phyloP scores from a whole-genome alignment of 1,140 invertebrate genomes.

The Bactericera cockerelli region DNA sequence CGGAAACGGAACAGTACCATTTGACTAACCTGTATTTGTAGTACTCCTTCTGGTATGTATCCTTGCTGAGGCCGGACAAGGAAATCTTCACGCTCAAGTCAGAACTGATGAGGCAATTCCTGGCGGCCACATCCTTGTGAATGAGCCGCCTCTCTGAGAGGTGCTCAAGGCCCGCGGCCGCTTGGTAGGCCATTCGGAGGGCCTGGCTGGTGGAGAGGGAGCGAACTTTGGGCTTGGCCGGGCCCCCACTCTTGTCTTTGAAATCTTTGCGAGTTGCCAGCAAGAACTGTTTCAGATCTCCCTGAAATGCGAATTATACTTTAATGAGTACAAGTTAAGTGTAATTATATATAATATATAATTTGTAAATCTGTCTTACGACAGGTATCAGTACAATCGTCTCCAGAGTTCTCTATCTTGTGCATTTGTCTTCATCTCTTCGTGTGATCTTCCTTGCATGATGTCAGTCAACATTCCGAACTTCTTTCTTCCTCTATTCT shows the following conservation, averaged over 20 bases:
- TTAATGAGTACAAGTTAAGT: too few species aligned
- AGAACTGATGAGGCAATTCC: conserved; percentile 83
- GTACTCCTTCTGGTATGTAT: conserved; percentile 76
- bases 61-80: conserved; percentile 58
- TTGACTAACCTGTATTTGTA: conserved; percentile 50
- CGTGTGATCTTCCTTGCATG: too few species aligned
- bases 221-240: conserved; percentile 23
- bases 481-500: too few species aligned
- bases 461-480: too few species aligned
- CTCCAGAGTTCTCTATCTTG: too few species aligned
- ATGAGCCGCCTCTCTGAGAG: conserved; percentile 56
- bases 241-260: conserved; percentile 28
- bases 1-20: too few species aligned
- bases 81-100: conserved; percentile 70
- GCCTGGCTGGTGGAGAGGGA: conserved; percentile 41
- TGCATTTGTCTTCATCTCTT: too few species aligned
- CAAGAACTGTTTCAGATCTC: conserved; percentile 88
- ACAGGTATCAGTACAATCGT: too few species aligned
- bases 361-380: too few species aligned
- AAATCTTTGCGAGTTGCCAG: conserved; percentile 54
- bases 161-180: conserved; percentile 71
- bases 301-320: conserved; percentile 35
- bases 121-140: conserved; percentile 76
- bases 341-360: too few species aligned
- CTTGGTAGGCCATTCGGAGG: conserved; percentile 53